These are phyloP conservation scores for Mellilla xanthometata DNA, from an alignment of 2,888 invertebrate species.

Conservation along the genomic window DNA sequence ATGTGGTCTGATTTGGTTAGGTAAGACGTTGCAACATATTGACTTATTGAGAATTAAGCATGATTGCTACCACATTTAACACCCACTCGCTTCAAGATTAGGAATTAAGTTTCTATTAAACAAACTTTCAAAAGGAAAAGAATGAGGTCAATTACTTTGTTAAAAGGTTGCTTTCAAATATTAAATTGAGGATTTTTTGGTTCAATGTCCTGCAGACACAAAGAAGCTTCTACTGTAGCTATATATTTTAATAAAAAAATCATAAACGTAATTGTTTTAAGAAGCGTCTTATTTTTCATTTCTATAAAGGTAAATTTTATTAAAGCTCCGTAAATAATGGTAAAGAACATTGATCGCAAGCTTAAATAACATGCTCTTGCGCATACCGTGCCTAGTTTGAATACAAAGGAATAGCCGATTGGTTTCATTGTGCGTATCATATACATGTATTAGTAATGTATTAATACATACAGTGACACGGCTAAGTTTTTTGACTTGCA, in stretches of 20 bases:
- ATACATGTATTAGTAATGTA: constrained; percentile 45
- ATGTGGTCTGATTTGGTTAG: constrained; percentile 18
- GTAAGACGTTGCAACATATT: constrained; percentile 24
- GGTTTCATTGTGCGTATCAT: constrained; percentile 52
- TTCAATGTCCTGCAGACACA: constrained; percentile 1
- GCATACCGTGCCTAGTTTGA: constrained; percentile 63
- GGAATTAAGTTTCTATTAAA: too few relatives aligned
- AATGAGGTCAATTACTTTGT: neutral
- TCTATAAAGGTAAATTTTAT: too few relatives aligned
- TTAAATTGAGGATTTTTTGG: neutral
- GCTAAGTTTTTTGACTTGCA: constrained; percentile 45
- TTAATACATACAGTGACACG: constrained; percentile 44
- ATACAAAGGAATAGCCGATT: constrained; percentile 61
- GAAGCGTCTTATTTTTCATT: too few relatives aligned
- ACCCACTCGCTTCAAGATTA: constrained; percentile 13
- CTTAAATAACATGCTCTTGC: constrained; percentile 62
- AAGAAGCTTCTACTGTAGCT: too few relatives aligned
- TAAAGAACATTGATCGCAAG: constrained; percentile 35
- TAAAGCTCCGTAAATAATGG: too few relatives aligned
- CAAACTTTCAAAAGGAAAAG: too few relatives aligned
- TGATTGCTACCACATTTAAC: constrained; percentile 19
- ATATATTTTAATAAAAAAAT: too few relatives aligned
- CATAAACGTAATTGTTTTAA: too few relatives aligned
- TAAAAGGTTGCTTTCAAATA: too few relatives aligned
- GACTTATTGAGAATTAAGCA: constrained; percentile 23